Conservation (phyloP, 2,797 vertebrate species). For the Eulemur rubriventer region DNA sequence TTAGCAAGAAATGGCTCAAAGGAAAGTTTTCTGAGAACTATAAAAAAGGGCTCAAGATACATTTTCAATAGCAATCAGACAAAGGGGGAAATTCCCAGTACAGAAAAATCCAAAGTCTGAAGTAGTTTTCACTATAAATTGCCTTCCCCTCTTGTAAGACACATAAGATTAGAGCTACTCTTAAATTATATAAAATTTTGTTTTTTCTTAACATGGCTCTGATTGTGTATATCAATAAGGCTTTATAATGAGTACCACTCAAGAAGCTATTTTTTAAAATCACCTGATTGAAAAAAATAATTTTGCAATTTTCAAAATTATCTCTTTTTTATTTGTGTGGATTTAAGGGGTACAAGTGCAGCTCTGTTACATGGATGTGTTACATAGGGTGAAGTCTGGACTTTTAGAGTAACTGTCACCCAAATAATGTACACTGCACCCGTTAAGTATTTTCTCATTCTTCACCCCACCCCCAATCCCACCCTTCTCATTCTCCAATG, state of each 20-base stretch:
- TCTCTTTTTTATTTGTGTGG: not conserved
- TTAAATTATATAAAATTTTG: not conserved
- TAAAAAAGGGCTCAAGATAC: not conserved
- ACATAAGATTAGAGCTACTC: not conserved
- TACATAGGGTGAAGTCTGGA: no score
- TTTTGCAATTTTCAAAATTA: not conserved
- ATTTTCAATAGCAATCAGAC: not conserved
- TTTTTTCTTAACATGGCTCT: not conserved
- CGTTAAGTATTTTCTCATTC: no score
- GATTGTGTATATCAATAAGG: not conserved
- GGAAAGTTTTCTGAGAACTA: not conserved
- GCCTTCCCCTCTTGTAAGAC: not conserved
- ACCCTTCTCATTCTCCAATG: no score
- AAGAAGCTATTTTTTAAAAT: not conserved
- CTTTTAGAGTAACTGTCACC: no score
- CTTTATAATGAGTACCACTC: not conserved
- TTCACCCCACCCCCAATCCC: no score
- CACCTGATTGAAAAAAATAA: not conserved
- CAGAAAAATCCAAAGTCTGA: not conserved
- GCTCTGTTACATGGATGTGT: no score
- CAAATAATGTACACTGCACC: no score
- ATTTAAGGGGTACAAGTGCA: no score
- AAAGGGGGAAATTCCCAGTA: not conserved
- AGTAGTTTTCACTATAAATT: not conserved
- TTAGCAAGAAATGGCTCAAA: not conserved